Evolutionary conservation across 2,113 vertebrate species (phyloP).

Genomic region (Gallinago paraguaiae): DNA sequence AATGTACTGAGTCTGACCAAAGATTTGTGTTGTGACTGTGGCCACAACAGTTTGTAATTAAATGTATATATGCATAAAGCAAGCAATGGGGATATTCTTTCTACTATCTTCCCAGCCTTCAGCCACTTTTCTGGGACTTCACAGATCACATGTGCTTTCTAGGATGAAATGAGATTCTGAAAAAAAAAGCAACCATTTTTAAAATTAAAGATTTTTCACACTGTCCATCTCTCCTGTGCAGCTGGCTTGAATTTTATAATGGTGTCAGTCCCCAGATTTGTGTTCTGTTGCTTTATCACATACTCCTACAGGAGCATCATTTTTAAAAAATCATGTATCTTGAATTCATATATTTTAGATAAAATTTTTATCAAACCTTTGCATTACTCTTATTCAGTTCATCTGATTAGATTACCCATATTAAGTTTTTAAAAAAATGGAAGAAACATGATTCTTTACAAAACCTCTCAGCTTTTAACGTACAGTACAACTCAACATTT

Average conservation of each 20-base stretch:
- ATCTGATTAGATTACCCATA: background rate
- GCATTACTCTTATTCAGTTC: background rate
- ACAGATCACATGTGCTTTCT: background rate
- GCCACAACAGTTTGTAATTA: background rate
- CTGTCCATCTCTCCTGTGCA: background rate
- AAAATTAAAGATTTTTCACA: background rate
- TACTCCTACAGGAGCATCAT: background rate
- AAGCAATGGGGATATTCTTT: background rate
- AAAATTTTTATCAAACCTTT: background rate
- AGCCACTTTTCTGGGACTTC: background rate
- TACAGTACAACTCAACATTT: background rate
- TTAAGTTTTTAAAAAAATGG: background rate
- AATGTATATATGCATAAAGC: background rate
- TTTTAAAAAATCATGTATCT: background rate
- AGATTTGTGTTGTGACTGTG: background rate
- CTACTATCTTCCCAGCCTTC: background rate
- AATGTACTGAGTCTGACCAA: background rate
- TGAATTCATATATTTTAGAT: background rate
- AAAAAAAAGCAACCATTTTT: background rate
- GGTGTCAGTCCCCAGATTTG: background rate
- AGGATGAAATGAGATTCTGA: background rate
- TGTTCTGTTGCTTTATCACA: fast-evolving
- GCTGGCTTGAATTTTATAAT: background rate
- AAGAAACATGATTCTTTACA: background rate
- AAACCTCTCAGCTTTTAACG: background rate